Conservation (phyloP, 2,888 invertebrate genomes). For the Lordiphosa andalusiaca region DNA sequence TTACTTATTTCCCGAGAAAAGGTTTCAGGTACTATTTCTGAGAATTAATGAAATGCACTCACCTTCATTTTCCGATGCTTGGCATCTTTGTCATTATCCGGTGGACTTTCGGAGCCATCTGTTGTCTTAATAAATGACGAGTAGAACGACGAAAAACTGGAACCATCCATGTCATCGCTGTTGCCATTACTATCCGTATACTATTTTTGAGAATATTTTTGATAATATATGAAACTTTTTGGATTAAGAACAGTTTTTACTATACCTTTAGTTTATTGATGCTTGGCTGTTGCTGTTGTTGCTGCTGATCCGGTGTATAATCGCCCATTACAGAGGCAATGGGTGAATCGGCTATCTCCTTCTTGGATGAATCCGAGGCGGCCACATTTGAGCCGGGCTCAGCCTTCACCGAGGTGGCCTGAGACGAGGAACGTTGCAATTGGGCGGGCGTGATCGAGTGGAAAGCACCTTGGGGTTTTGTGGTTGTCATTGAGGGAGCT, state of each 20-base stretch:
- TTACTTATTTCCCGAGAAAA: too few relatives aligned
- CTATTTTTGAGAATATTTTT: constrained; percentile 23
- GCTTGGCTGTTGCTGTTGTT: constrained; percentile 15
- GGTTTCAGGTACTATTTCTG: too few relatives aligned
- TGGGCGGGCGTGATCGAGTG: constrained; percentile 73
- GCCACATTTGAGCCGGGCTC: constrained; percentile 80
- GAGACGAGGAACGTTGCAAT: constrained; percentile 71
- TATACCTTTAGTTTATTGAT: constrained; percentile 61
- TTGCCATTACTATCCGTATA: constrained; percentile 78
- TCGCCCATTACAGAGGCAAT: constrained; percentile 74
- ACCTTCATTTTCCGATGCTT: constrained; percentile 69
- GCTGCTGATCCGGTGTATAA: constrained; percentile 56
- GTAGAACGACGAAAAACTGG: constrained; percentile 86
- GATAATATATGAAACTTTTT: neutral
- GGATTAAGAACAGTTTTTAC: neutral
- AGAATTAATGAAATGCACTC: neutral
- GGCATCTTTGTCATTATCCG: constrained; percentile 76
- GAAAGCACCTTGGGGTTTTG: constrained; percentile 70
- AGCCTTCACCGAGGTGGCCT: constrained; percentile 77
- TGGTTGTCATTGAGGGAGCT: constrained; percentile 44
- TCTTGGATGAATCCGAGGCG: constrained; percentile 83
- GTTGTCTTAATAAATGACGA: constrained; percentile 85
- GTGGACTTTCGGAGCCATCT: constrained; percentile 81
- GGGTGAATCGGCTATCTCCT: constrained; percentile 81
- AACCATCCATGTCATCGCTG: constrained; percentile 82